phyloP scores from a whole-genome alignment of 1,140 invertebrate genomes.

The Notospermus geniculatus region DNA sequence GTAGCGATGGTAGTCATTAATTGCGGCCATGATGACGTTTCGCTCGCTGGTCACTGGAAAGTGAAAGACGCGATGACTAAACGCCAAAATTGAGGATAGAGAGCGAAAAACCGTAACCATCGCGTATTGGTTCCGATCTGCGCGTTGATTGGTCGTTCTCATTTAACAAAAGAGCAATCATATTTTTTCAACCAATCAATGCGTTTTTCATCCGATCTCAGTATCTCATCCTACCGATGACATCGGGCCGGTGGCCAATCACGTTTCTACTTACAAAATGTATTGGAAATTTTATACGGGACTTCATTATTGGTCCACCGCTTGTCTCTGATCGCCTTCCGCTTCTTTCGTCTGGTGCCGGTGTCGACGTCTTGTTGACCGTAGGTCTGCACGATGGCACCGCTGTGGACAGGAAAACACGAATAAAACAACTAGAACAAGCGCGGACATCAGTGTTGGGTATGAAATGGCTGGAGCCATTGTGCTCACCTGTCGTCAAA shows the following conservation, averaged over 20 bases:
- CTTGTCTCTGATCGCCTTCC: conserved; percentile 6
- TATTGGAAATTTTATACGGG: conserved; percentile 11
- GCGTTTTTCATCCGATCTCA: too few relatives aligned
- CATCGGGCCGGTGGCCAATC: too few relatives aligned
- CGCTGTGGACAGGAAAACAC: not conserved
- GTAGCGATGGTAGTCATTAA: conserved; percentile 30
- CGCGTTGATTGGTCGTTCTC: too few relatives aligned
- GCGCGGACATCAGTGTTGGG: not conserved
- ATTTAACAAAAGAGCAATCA: too few relatives aligned
- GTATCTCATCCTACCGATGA: too few relatives aligned
- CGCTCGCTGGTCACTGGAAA: conserved; percentile 5
- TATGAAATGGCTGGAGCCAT: too few relatives aligned
- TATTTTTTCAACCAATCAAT: too few relatives aligned
- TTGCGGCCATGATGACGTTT: conserved; percentile 14
- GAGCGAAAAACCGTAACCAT: too few relatives aligned
- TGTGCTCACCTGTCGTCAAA: too few relatives aligned
- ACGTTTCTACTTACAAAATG: conserved; percentile 10
- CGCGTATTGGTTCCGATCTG: too few relatives aligned
- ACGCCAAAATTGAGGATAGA: too few relatives aligned
- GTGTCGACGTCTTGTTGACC: not conserved
- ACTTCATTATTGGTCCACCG: conserved; percentile 10
- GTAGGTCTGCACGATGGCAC: not conserved
- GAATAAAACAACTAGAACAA: not conserved
- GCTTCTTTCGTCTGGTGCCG: conserved; percentile 6
- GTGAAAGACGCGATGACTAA: too few relatives aligned